Evolutionary conservation across 2,113 vertebrate genomes (phyloP).

Genomic region (Poecilia latipinna): DNA sequence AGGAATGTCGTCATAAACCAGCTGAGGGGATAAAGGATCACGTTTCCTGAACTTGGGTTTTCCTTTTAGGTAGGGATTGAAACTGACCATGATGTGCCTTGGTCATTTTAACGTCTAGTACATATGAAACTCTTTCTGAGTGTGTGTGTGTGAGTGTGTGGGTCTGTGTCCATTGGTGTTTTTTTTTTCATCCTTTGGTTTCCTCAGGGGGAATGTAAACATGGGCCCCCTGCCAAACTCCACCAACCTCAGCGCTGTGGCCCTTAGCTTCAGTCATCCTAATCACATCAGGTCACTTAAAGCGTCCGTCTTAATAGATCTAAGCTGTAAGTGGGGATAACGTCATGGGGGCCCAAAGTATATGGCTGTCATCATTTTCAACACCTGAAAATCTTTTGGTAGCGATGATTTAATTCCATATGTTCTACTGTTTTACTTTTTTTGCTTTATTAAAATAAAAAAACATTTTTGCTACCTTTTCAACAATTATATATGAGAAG

Average conservation of each 20-base stretch:
- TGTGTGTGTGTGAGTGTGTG: conserved; percentile 8
- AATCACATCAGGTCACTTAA: conserved; percentile 43
- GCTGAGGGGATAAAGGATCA: conserved; percentile 9
- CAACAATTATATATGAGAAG: too few relatives aligned
- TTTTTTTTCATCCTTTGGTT: conserved; percentile 87
- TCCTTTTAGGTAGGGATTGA: conserved; percentile 9
- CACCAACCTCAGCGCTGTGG: conserved; percentile 47
- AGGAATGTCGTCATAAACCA: conserved; percentile 43
- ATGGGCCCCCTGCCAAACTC: conserved; percentile 84
- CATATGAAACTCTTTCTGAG: conserved; percentile 16
- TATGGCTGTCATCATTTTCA: neutral
- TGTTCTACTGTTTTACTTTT: neutral
- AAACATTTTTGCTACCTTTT: neutral
- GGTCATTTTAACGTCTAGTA: conserved; percentile 10
- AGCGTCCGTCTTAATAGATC: neutral
- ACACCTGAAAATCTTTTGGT: neutral
- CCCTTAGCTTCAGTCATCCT: conserved; percentile 35
- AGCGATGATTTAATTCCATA: neutral
- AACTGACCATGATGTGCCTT: conserved; percentile 15
- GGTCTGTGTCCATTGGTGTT: conserved; percentile 72
- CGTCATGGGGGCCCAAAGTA: neutral
- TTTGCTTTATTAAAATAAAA: neutral
- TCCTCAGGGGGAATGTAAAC: conserved; percentile 96
- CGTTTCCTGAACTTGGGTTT: conserved; percentile 3
- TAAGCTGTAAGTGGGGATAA: conserved; percentile 14